These are phyloP conservation scores for Venustoraphidia nigricollis DNA, from an alignment of 2,888 invertebrate genomes.

Conservation along the genomic window DNA sequence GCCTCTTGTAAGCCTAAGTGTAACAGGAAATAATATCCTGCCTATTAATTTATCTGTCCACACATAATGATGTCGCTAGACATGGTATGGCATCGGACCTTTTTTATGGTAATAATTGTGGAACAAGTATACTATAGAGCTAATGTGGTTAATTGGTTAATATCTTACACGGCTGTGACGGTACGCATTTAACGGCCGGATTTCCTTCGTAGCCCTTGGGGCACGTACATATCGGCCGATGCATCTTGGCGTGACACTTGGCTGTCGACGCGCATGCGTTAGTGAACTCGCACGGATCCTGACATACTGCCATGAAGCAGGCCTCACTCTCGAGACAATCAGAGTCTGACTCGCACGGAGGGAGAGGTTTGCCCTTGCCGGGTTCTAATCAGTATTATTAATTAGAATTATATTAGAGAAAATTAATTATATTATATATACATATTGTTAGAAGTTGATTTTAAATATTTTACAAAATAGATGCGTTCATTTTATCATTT, in stretches of 20 bases:
- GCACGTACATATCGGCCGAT: constrained; percentile 70
- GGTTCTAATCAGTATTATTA: constrained; percentile 34
- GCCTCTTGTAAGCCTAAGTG: too few relatives aligned
- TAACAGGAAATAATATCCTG: too few relatives aligned
- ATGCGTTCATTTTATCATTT: too few relatives aligned
- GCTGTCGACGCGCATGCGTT: constrained; percentile 61
- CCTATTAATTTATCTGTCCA: too few relatives aligned
- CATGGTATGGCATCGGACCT: too few relatives aligned
- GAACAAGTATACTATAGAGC: too few relatives aligned
- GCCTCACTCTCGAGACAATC: constrained; percentile 73
- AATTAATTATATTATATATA: too few relatives aligned
- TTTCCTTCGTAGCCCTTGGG: constrained; percentile 68
- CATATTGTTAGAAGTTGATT: too few relatives aligned
- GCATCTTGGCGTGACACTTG: constrained; percentile 65
- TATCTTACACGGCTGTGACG: constrained; percentile 59
- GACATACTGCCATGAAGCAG: constrained; percentile 68
- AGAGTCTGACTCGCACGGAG: constrained; percentile 67
- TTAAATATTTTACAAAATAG: too few relatives aligned
- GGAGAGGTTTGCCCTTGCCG: constrained; percentile 53
- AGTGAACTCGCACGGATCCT: constrained; percentile 70
- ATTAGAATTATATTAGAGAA: too few relatives aligned
- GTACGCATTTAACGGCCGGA: constrained; percentile 65
- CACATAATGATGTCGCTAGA: too few relatives aligned
- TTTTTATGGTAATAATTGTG: too few relatives aligned
- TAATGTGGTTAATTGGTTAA: constrained; percentile 5